Base-by-base conservation (phyloP, 2,113 vertebrate genomes). In the Saguinus midas region DNA sequence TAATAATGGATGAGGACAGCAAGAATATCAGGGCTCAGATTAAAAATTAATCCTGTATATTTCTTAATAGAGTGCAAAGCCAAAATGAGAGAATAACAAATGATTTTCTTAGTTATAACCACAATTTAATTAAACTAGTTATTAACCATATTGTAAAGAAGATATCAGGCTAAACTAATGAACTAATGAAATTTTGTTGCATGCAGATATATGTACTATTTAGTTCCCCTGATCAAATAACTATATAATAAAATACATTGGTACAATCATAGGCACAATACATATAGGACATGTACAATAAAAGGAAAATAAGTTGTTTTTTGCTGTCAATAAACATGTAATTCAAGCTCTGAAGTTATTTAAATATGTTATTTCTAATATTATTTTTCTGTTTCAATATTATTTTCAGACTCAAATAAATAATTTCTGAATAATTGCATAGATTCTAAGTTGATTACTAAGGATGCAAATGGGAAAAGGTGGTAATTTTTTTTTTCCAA, bases 41-140 rank as follows among this genome's bases (percentile, higher is more conserved):
- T 29, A 1, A 43, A 37, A 10, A 6, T 32, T 55, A 45, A 64
- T 18, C 0, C 1, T 0, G 37, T 9, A 86, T 8, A n/a, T 40
- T 81, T 6, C 9, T 40, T 66, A 57, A 8, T 17, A 58, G 4
- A 61, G 29, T 5, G 0, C 43, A 37, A 55, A 37, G 20, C 27
- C 80, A 37, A 50, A 87, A 61, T 90, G 43, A 37, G 48, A 91
- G 55, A 85, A 61, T 8, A 66, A 75, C 0, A 27, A 23, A 89
- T 64, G 1, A n/a, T 78, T 73, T 87, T 21, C 50, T 72, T 82
- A 9, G 17, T 82, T 87, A 76, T 9, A 70, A 10, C 5, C 21
- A 58, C 25, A 76, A 52, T 83, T 87, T 17, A 76, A 76, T 80
- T 79, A 83, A 58, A 52, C 10, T 61, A 48, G 1, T 50, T 40